These are phyloP conservation scores for Trissonchulus latispiculum DNA, from an alignment of 2,888 invertebrate species.

Conservation along the genomic window DNA sequence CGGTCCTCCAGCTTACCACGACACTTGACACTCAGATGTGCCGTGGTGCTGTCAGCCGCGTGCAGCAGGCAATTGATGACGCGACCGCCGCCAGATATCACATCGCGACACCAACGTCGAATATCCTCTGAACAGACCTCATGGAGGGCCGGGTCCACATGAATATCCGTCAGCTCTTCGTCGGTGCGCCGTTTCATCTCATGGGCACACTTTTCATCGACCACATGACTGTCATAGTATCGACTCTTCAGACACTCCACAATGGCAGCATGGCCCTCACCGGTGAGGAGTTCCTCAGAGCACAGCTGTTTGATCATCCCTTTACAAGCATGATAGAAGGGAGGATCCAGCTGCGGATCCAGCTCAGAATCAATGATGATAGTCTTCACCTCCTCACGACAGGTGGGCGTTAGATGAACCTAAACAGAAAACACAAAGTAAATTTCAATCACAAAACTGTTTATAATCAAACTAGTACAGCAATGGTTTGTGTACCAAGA, in stretches of 20 bases:
- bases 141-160: constrained; percentile 82
- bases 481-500: too few relatives aligned
- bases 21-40: too few relatives aligned
- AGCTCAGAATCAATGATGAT: constrained; percentile 54
- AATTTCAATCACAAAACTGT: too few relatives aligned
- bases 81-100: constrained; percentile 78
- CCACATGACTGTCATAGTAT: constrained; percentile 43
- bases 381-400: constrained; percentile 26
- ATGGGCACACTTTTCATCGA: constrained; percentile 36
- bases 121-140: constrained; percentile 72
- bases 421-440: too few relatives aligned
- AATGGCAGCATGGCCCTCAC: constrained; percentile 54
- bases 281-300: constrained; percentile 45
- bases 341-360: constrained; percentile 79
- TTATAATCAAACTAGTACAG: too few relatives aligned
- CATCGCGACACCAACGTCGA: constrained; percentile 46
- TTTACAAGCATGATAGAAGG: constrained; percentile 67
- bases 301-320: constrained; percentile 48
- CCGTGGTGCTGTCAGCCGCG: constrained; percentile 31
- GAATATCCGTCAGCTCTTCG: constrained; percentile 75
- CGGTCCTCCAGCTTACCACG: constrained; percentile 36
- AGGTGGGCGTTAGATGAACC: too few relatives aligned
- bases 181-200: constrained; percentile 81
- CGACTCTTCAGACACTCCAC: constrained; percentile 76
- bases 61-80: constrained; percentile 41